A percentile compares a stretch with the other conserved stretches of the same genome.
Conservation (phyloP, 2,113 vertebrate genomes). For the mouse (Mus musculus) region GRCm39 chr11:113861501-113862000, state of each 20-base stretch:
- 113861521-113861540: not conserved
- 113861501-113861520: not conserved
- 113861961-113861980: not conserved
- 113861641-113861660: fast-evolving
- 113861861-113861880: not conserved
- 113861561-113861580: not conserved
- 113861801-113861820: too few species aligned
- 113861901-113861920: not conserved
- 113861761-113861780: not conserved
- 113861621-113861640: fast-evolving
- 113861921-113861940: not conserved
- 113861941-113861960: not conserved
- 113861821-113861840: not conserved
- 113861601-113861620: fast-evolving
- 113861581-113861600: too few species aligned
- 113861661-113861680: fast-evolving
- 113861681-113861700: not conserved
- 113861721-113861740: not conserved
- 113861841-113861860: not conserved
- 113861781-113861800: not conserved
- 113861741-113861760: not conserved
- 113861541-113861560: not conserved
- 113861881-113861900: not conserved
- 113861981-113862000: not conserved
- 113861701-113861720: not conserved